A percentile compares a stretch with the other conserved stretches of the same genome.
Evolutionary conservation across 1,140 invertebrate species (phyloP).

Genomic region (Lordiphosa stackelbergi): DNA sequence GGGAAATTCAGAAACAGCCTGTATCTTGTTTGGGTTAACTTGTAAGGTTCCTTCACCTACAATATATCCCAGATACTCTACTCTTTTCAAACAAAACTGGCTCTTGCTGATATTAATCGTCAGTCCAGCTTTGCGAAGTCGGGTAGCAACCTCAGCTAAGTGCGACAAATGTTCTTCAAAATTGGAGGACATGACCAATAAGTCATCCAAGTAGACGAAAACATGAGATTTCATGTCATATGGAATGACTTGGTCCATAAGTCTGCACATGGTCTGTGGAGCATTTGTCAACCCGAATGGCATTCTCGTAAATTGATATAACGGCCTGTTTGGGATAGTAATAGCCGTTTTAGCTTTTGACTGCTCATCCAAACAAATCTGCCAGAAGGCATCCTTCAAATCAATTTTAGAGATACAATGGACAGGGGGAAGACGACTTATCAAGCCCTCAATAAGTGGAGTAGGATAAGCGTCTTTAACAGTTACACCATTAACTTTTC

Average conservation of each 20-base stretch:
- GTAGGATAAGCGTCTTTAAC: slow-evolving; percentile 7
- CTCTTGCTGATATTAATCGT: no score
- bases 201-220: no score
- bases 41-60: no score
- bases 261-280: slow-evolving; percentile 19
- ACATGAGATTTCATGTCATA: slow-evolving; percentile 48
- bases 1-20: no score
- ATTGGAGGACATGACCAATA: not conserved
- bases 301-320: slow-evolving; percentile 24
- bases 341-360: slow-evolving; percentile 21
- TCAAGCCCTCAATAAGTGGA: not conserved
- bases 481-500: slow-evolving; percentile 4
- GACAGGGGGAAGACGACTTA: not conserved
- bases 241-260: slow-evolving; percentile 15
- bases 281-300: slow-evolving; percentile 24
- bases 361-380: slow-evolving; percentile 12
- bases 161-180: not conserved
- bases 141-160: no score
- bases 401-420: slow-evolving; percentile 1
- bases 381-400: slow-evolving; percentile 15
- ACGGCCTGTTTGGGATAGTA: slow-evolving; percentile 12
- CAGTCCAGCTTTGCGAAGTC: no score
- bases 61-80: no score
- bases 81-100: no score
- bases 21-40: no score